Evolutionary conservation across 2,797 vertebrate species (phyloP).

Genomic region (Clamator glandarius): DNA sequence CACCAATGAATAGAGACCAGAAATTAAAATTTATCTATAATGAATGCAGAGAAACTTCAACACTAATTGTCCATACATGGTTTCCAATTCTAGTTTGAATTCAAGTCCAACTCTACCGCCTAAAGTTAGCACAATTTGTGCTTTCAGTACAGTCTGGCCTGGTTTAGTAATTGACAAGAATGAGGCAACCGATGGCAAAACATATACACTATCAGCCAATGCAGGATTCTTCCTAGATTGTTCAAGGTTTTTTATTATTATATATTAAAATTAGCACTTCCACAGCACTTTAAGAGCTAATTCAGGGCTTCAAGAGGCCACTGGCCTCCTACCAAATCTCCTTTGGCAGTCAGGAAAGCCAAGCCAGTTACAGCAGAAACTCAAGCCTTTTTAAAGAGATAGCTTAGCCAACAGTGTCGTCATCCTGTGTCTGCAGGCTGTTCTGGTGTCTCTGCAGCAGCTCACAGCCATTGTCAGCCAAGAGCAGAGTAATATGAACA

Average conservation of each 20-base stretch:
- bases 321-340: conserved; percentile 32
- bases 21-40: neutral
- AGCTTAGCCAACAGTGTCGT: conserved; percentile 8
- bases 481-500: neutral
- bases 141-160: neutral
- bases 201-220: accelerated
- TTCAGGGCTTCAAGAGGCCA: neutral
- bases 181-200: neutral
- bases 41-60: neutral
- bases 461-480: neutral
- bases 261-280: conserved; percentile 37
- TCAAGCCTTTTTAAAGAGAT: neutral
- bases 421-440: neutral
- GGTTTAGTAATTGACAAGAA: neutral
- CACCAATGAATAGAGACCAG: neutral
- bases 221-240: neutral
- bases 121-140: neutral
- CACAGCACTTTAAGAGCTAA: conserved; percentile 13
- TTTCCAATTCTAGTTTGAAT: neutral
- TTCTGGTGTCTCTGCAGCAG: neutral
- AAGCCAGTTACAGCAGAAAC: neutral
- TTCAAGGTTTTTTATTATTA: neutral
- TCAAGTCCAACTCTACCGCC: neutral
- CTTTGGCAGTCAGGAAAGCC: neutral
- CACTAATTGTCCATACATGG: neutral